Conservation (phyloP, 2,113 vertebrate genomes). For the Vicugna pacos region DNA sequence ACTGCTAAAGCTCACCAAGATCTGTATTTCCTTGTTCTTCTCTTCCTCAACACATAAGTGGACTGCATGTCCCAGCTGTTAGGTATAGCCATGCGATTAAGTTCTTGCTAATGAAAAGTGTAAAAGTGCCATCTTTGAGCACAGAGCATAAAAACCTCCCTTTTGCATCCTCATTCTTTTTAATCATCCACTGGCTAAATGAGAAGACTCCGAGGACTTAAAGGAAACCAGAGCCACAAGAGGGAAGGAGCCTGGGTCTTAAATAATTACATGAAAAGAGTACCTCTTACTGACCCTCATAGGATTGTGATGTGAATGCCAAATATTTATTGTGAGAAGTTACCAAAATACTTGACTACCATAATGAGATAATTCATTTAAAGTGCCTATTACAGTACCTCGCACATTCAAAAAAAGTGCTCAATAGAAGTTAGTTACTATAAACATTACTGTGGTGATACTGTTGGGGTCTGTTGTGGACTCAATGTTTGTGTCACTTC, state of each 20-base stretch:
- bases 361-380: not conserved
- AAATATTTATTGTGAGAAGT: not conserved
- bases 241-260: not conserved
- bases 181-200: not conserved
- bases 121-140: not conserved
- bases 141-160: not conserved
- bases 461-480: not conserved
- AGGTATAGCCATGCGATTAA: not conserved
- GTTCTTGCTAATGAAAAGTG: slow-evolving; percentile 19
- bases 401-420: not conserved
- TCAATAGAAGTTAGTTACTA: slow-evolving; percentile 15
- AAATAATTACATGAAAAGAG: slow-evolving; percentile 23
- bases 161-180: not conserved
- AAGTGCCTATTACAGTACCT: not conserved
- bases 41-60: not conserved
- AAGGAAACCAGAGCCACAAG: not conserved
- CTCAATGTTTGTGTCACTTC: not conserved
- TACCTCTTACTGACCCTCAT: not conserved
- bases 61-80: not conserved
- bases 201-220: not conserved
- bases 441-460: not conserved
- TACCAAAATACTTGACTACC: not conserved
- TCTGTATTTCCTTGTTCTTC: not conserved
- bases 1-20: not conserved
- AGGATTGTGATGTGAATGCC: not conserved